phyloP scores from a whole-genome alignment of 2,888 invertebrate genomes.

The Netelia virgata region DNA sequence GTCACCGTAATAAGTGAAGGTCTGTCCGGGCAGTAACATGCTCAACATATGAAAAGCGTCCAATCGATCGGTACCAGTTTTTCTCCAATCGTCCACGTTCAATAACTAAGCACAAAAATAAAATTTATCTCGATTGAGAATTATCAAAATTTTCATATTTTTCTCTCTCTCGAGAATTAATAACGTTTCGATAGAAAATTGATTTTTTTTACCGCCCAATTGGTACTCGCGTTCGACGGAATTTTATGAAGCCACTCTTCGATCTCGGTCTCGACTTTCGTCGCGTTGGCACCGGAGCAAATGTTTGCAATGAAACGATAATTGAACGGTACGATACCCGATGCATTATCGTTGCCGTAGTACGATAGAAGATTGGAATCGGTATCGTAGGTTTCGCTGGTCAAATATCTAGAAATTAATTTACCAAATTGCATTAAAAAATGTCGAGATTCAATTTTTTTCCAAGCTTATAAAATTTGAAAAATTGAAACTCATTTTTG shows the following conservation, averaged over 20 bases:
- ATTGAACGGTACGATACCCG: slow-evolving; percentile 78
- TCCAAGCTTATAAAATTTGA: background rate
- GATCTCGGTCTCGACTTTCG: slow-evolving; percentile 73
- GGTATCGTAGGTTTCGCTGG: slow-evolving; percentile 77
- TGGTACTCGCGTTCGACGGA: slow-evolving; percentile 78
- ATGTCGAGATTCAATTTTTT: background rate
- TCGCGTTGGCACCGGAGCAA: slow-evolving; percentile 70
- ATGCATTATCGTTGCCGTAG: slow-evolving; percentile 78
- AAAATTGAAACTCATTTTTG: background rate
- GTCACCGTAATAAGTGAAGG: slow-evolving; percentile 86
- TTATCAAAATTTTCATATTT: slow-evolving; percentile 18
- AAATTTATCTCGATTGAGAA: background rate
- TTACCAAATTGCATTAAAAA: background rate
- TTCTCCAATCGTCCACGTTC: slow-evolving; percentile 78
- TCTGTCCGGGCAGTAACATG: slow-evolving; percentile 86
- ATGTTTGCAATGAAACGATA: slow-evolving; percentile 76
- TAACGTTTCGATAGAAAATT: background rate
- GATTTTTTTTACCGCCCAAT: slow-evolving; percentile 79
- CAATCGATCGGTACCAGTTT: slow-evolving; percentile 78
- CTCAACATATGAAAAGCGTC: slow-evolving; percentile 86
- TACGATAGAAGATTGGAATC: slow-evolving; percentile 75
- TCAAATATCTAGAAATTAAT: slow-evolving; percentile 75
- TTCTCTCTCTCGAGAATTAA: background rate
- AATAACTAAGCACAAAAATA: slow-evolving; percentile 76
- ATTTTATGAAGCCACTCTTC: slow-evolving; percentile 76